These are phyloP conservation scores for Monomorium pharaonis DNA, from an alignment of 1,140 invertebrate genomes.

Conservation along the genomic window DNA sequence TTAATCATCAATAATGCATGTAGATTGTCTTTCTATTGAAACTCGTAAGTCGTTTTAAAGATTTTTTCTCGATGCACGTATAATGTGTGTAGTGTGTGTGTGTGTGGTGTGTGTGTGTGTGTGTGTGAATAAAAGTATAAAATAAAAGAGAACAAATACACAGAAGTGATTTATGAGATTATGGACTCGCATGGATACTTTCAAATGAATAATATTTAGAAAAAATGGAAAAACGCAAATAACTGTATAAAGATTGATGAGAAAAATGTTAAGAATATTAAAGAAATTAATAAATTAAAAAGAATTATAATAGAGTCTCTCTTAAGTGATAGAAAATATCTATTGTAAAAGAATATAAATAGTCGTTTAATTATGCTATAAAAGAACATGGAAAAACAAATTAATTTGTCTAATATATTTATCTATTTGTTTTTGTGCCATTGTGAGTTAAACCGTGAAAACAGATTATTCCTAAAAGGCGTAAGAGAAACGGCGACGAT, in stretches of 20 bases:
- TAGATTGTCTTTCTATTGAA: neutral
- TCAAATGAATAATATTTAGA: neutral
- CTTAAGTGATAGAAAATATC: neutral
- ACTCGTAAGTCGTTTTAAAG: neutral
- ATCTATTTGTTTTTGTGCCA: neutral
- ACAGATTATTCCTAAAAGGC: slow-evolving; percentile 23
- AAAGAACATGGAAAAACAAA: neutral
- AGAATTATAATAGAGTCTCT: neutral
- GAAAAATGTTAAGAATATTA: neutral
- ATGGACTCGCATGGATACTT: neutral
- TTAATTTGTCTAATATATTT: neutral
- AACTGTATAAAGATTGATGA: neutral
- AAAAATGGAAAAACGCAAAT: neutral
- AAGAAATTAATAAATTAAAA: neutral
- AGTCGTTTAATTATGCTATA: neutral
- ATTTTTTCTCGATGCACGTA: neutral
- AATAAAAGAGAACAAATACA: neutral
- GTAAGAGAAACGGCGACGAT: slow-evolving; percentile 24
- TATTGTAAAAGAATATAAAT: neutral
- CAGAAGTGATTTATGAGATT: neutral
- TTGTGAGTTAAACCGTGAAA: slow-evolving; percentile 1
- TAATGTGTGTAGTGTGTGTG: too few relatives aligned
- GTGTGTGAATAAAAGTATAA: neutral
- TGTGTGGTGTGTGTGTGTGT: too few relatives aligned
- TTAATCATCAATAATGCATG: slow-evolving; percentile 10